Evolutionary conservation across 2,888 invertebrate genomes (phyloP).

Genomic region (Drosophila longiperda): DNA sequence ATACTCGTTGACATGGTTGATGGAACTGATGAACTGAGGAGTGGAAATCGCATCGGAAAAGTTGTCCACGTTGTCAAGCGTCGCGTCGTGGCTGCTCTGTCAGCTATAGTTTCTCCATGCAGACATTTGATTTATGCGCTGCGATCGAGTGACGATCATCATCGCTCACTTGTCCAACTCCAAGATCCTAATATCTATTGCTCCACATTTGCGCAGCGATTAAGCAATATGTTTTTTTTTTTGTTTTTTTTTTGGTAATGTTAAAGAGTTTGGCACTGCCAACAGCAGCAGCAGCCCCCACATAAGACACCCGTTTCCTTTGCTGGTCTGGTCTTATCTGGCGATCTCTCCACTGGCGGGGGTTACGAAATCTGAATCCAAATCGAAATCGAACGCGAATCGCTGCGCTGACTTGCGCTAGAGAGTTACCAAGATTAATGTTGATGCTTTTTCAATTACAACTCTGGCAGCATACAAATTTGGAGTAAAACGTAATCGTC

Average conservation of each 20-base stretch:
- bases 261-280: constrained; percentile 44
- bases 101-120: constrained; percentile 56
- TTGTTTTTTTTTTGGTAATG: constrained; percentile 49
- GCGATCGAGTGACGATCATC: constrained; percentile 64
- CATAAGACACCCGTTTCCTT: constrained; percentile 52
- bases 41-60: constrained; percentile 55
- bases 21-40: constrained; percentile 29
- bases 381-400: constrained; percentile 69
- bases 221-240: constrained; percentile 74
- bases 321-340: constrained; percentile 43
- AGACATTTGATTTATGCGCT: constrained; percentile 72
- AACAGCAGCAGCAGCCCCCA: constrained; percentile 47
- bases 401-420: constrained; percentile 47
- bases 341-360: constrained; percentile 34
- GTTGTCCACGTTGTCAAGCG: constrained; percentile 61
- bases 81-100: constrained; percentile 54
- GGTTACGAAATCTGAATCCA: constrained; percentile 64
- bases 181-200: constrained; percentile 63
- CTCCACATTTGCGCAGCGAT: constrained; percentile 68
- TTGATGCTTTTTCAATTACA: constrained; percentile 84
- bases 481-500: constrained; percentile 82
- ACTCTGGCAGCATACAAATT: constrained; percentile 82
- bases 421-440: constrained; percentile 83
- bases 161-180: constrained; percentile 70
- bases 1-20: constrained; percentile 35